phyloP scores from a whole-genome alignment of 2,113 vertebrate genomes.

The Proterorhinus semilunaris region DNA sequence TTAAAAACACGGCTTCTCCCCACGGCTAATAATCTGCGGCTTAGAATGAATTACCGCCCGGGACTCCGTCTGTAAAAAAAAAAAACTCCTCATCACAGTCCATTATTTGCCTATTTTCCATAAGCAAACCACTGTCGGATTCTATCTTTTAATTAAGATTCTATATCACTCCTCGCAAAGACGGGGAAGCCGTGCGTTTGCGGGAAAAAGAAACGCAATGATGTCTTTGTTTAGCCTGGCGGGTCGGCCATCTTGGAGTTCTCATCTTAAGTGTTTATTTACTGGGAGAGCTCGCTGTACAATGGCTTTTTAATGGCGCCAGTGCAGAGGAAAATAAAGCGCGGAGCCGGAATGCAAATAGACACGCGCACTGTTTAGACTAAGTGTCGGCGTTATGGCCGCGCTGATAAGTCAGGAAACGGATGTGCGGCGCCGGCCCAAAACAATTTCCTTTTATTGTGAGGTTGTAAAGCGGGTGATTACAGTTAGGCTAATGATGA shows the following conservation, averaged over 20 bases:
- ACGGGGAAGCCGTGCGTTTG: conserved; percentile 22
- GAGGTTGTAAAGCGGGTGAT: conserved; percentile 1
- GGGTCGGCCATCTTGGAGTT: conserved; percentile 53
- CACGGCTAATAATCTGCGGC: conserved; percentile 58
- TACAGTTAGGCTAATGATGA: not conserved
- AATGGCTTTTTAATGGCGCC: conserved; percentile 8
- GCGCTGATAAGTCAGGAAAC: conserved; percentile 1
- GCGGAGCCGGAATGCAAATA: not conserved
- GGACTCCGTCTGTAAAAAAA: conserved; percentile 47
- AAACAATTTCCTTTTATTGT: conserved; percentile 14
- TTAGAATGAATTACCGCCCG: conserved; percentile 61
- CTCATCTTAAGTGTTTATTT: conserved; percentile 45
- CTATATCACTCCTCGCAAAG: conserved; percentile 38
- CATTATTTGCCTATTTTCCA: conserved; percentile 67
- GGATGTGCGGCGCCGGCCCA: not conserved
- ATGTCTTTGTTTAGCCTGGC: conserved; percentile 49
- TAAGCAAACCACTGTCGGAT: conserved; percentile 67
- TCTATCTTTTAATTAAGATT: conserved; percentile 79
- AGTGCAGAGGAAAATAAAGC: not conserved
- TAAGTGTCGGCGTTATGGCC: conserved; percentile 10
- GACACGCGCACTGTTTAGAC: conserved; percentile 14
- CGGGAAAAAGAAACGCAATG: not conserved
- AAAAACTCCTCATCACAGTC: conserved; percentile 67
- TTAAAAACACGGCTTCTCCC: conserved; percentile 71
- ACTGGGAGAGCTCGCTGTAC: conserved; percentile 5